Conservation (phyloP, 2,888 invertebrate species). For the Pterostichus niger region DNA sequence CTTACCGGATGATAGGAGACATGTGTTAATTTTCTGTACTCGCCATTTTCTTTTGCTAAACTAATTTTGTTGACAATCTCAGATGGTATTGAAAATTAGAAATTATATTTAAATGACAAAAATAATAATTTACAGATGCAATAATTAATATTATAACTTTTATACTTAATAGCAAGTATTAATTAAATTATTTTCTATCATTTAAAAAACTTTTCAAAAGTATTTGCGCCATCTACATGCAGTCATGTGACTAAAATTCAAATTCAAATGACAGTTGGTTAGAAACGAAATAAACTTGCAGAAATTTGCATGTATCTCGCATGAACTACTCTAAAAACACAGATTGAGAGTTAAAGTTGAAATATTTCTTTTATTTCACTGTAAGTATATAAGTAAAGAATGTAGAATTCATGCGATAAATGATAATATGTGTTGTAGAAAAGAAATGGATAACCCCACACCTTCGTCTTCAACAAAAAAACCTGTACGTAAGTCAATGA, state of each 20-base stretch:
- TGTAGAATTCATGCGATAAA: too few relatives aligned
- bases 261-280: conserved; percentile 61
- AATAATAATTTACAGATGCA: background rate
- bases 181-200: background rate
- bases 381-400: background rate
- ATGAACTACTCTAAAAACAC: background rate
- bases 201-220: conserved; percentile 9
- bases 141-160: background rate
- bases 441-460: background rate
- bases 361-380: background rate
- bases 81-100: conserved; percentile 27
- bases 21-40: conserved; percentile 75
- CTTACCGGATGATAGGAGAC: conserved; percentile 76
- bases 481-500: conserved; percentile 2
- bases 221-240: background rate
- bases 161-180: background rate
- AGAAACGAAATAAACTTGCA: conserved; percentile 10
- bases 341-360: background rate
- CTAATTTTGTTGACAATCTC: background rate
- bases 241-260: conserved; percentile 11
- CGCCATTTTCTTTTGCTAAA: conserved; percentile 73
- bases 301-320: background rate
- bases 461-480: conserved; percentile 20
- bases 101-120: background rate
- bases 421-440: background rate